Conservation (phyloP, 1,140 invertebrate species). For the Mercenaria mercenaria region DNA sequence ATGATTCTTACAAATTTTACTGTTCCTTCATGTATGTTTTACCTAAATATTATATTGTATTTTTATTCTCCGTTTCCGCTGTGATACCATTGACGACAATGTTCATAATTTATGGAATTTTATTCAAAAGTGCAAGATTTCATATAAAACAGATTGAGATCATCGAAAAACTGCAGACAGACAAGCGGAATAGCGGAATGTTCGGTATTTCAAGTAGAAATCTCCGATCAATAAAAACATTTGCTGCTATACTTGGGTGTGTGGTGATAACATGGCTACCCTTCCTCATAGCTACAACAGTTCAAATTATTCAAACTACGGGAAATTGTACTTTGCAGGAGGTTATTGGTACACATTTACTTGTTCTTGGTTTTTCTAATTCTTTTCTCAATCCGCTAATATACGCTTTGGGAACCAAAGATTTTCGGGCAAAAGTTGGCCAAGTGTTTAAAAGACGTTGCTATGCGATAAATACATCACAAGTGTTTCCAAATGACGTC, state of each 20-base stretch:
- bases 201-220: constrained; percentile 70
- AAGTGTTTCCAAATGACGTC: constrained; percentile 34
- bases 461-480: constrained; percentile 13
- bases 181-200: constrained; percentile 53
- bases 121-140: constrained; percentile 72
- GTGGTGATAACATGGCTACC: constrained; percentile 76
- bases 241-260: constrained; percentile 72
- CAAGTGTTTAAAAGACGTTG: constrained; percentile 37
- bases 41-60: constrained; percentile 68
- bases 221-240: constrained; percentile 73
- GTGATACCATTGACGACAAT: constrained; percentile 73
- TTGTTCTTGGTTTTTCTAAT: constrained; percentile 76
- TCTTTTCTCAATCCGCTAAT: constrained; percentile 78
- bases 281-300: constrained; percentile 69
- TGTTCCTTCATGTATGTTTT: constrained; percentile 77
- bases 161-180: constrained; percentile 67
- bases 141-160: constrained; percentile 77
- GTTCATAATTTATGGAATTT: constrained; percentile 68
- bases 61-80: constrained; percentile 67
- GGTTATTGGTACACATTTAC: constrained; percentile 76
- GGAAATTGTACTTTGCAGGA: constrained; percentile 71
- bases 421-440: constrained; percentile 73
- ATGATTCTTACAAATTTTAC: constrained; percentile 64
- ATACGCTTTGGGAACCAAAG: constrained; percentile 75
- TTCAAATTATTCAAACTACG: constrained; percentile 61